Evolutionary conservation across 2,888 invertebrate genomes (phyloP).

Genomic region (Drosophila mulleri): DNA sequence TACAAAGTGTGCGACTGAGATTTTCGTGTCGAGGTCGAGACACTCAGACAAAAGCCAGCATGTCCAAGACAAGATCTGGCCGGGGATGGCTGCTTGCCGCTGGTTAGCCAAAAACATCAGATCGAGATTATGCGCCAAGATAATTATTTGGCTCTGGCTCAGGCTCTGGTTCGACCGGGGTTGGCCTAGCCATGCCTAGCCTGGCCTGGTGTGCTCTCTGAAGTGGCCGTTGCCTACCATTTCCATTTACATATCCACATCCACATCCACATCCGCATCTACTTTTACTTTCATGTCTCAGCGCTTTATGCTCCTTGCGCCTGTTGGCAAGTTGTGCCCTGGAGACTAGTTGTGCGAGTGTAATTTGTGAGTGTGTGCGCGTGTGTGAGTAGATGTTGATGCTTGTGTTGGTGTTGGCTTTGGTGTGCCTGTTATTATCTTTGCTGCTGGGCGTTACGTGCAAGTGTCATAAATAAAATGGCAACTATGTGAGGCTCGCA

Average conservation of each 20-base stretch:
- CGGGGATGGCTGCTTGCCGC: constrained; percentile 27
- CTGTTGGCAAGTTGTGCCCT: constrained; percentile 78
- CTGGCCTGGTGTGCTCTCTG: constrained; percentile 50
- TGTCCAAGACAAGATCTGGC: constrained; percentile 54
- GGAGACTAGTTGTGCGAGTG: constrained; percentile 72
- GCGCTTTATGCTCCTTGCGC: constrained; percentile 72
- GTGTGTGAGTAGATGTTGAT: constrained; percentile 4
- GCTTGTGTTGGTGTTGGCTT: constrained; percentile 7
- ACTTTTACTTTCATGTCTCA: constrained; percentile 69
- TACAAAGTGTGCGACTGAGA: constrained; percentile 48
- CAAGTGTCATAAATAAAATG: constrained; percentile 80
- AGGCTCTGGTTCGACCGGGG: constrained; percentile 47
- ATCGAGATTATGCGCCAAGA: constrained; percentile 72
- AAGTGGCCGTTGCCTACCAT: constrained; percentile 40
- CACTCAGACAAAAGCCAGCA: constrained; percentile 65
- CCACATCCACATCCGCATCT: constrained; percentile 48
- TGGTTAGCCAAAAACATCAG: constrained; percentile 50
- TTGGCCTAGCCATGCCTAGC: neutral
- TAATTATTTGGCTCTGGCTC: constrained; percentile 70
- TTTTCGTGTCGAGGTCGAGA: constrained; percentile 49
- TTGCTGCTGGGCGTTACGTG: constrained; percentile 71
- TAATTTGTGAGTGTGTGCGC: constrained; percentile 51
- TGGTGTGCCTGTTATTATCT: constrained; percentile 67
- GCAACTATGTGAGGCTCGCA: constrained; percentile 54
- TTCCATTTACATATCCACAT: constrained; percentile 42